Base-by-base conservation (phyloP, 2,113 vertebrate genomes). In the Hippocampus guttulatus region DNA sequence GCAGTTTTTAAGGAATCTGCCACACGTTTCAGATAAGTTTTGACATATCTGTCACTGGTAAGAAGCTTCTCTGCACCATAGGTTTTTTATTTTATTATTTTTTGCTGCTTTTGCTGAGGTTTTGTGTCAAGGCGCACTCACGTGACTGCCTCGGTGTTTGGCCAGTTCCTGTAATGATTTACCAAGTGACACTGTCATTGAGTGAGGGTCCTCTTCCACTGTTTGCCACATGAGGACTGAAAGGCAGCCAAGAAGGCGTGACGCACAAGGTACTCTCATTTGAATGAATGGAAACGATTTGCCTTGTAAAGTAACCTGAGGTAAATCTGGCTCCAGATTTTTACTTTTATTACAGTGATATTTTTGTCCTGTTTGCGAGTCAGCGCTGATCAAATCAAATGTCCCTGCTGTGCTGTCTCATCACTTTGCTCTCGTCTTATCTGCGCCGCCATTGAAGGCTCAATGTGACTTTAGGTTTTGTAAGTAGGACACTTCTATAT, bases 231-330 rank as follows among this genome's bases (percentile, higher is more conserved):
- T 3, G 2, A 60, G 67, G 52, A 58, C 64, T 33, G 61, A 69
- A 30, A 67, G 63, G 77, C 41, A 63, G 68, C 69, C 8, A 12
- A 45, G 60, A 52, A 75, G 65, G 67, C 68, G 52, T 51, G 58
- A 41, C 45, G 2, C 8, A 18, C 20, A 6, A 84, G 69, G 77
- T 76, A 71, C 47, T 62, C 25, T 63, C 45, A 76, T 83, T 84
- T 84, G 68, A 82, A 70, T 81, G 21, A 66, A n/a, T 62, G 33
- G 14, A 73, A 65, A 14, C 41, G 38, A 5, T 79, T 82, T 82
- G 67, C 58, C 51, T 81, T 12, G 79, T 18, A 73, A 77, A 70
- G 45, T 0, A 25, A 64, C 25, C 40, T 25, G 41, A 3, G 1
- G 2, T 58, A 21, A 45, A 66, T 40, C 60, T 33, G 45, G 62